Conservation (phyloP, 2,888 invertebrate genomes). For the Cremastobaeus sp. region DNA sequence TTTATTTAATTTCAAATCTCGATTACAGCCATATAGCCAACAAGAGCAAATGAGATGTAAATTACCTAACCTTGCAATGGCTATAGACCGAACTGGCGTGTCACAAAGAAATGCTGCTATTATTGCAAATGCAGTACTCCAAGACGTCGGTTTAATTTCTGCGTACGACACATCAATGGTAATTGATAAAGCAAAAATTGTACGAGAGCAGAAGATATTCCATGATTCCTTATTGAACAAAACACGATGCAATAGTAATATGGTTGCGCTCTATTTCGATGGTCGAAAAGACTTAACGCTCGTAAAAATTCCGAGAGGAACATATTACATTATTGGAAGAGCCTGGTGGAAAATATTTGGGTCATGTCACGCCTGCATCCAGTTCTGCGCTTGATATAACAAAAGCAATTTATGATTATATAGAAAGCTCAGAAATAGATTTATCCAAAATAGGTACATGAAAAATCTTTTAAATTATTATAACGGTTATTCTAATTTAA, state of each 20-base stretch:
- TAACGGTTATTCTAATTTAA: not conserved
- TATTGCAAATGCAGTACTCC: slow-evolving; percentile 59
- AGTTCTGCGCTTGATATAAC: slow-evolving; percentile 1
- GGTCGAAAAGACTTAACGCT: slow-evolving; percentile 63
- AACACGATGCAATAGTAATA: not conserved
- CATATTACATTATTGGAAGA: slow-evolving; percentile 27
- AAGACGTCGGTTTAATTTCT: slow-evolving; percentile 58
- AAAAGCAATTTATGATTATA: slow-evolving; percentile 8
- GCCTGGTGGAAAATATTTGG: slow-evolving; percentile 15
- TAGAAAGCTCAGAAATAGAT: not conserved
- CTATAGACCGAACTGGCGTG: slow-evolving; percentile 15
- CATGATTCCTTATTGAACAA: slow-evolving; percentile 7
- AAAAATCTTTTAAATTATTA: not conserved
- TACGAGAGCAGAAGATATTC: slow-evolving; percentile 41
- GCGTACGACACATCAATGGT: slow-evolving; percentile 53
- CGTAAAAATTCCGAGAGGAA: slow-evolving; percentile 18
- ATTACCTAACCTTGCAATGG: not conserved
- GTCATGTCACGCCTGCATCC: slow-evolving; percentile 13
- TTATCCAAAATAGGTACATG: not conserved
- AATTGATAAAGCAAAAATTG: slow-evolving; percentile 61
- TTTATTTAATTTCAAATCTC: slow-evolving; percentile 2
- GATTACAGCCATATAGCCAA: not conserved
- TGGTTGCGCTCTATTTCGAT: slow-evolving; percentile 52
- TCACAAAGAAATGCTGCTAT: slow-evolving; percentile 56
- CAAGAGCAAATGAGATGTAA: slow-evolving; percentile 1